A percentile compares a stretch with the other conserved stretches of the same genome.
Evolutionary conservation across 2,888 invertebrate species (phyloP).

Genomic region (Plagiodera versicolora): DNA sequence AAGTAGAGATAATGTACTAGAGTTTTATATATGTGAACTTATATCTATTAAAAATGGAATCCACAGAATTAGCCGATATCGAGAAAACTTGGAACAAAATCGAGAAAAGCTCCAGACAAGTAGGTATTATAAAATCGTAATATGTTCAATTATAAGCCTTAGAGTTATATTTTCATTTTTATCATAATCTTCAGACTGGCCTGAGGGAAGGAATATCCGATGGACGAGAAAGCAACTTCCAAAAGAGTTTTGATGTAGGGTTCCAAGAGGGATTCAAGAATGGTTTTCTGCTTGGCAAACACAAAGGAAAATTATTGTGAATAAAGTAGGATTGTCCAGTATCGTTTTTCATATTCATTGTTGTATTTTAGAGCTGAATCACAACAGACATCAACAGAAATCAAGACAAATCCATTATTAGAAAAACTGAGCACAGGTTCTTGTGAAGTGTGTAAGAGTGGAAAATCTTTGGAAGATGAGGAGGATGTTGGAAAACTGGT

Average conservation of each 20-base stretch:
- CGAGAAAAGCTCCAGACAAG: slow-evolving; percentile 23
- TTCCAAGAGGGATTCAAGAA: slow-evolving; percentile 67
- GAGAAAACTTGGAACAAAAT: slow-evolving; percentile 27
- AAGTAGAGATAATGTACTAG: too few species aligned
- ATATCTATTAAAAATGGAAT: slow-evolving; percentile 17
- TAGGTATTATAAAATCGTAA: not conserved
- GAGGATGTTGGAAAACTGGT: slow-evolving; percentile 18
- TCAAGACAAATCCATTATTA: slow-evolving; percentile 17
- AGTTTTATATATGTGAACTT: too few species aligned
- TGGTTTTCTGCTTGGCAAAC: slow-evolving; percentile 62
- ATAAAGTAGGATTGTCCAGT: too few species aligned
- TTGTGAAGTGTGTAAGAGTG: slow-evolving; percentile 29
- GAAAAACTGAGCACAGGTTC: slow-evolving; percentile 24
- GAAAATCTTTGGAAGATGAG: slow-evolving; percentile 13
- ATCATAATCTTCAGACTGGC: slow-evolving; percentile 30
- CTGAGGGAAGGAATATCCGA: slow-evolving; percentile 65
- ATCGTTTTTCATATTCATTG: too few species aligned
- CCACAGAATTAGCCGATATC: slow-evolving; percentile 21
- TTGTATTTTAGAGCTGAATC: slow-evolving; percentile 24
- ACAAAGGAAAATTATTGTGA: slow-evolving; percentile 52
- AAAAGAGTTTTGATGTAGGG: slow-evolving; percentile 70
- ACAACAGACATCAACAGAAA: slow-evolving; percentile 15
- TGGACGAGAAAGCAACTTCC: slow-evolving; percentile 66
- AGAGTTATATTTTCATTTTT: not conserved
- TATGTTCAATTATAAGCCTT: not conserved